Percentiles rank a stretch among this genome's conserved stretches.
phyloP scores from a whole-genome alignment of 2,888 invertebrate genomes.

The Kuschelorhynchus macadamiae region DNA sequence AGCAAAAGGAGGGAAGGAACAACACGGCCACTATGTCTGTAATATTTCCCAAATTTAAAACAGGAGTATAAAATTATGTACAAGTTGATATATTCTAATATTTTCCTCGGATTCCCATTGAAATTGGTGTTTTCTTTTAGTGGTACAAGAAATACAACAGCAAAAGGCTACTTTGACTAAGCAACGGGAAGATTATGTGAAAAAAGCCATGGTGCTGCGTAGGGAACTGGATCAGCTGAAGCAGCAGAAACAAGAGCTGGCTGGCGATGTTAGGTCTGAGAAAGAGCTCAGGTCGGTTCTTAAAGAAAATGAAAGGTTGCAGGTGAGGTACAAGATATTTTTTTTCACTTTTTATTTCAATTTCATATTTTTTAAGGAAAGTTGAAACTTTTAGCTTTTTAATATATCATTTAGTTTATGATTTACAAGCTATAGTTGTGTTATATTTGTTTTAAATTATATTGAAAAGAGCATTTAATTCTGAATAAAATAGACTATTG shows the following conservation, averaged over 20 bases:
- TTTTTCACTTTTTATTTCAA: too few species aligned
- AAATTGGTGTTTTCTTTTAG: conserved; percentile 65
- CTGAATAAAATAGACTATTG: too few species aligned
- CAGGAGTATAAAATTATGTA: conserved; percentile 46
- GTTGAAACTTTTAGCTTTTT: too few species aligned
- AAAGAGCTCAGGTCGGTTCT: conserved; percentile 82
- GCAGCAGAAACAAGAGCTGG: conserved; percentile 83
- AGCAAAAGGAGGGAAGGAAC: conserved; percentile 41
- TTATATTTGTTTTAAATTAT: too few species aligned
- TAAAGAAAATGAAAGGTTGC: conserved; percentile 86
- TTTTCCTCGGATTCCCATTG: conserved; percentile 15
- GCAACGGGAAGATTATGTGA: conserved; percentile 86
- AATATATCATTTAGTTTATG: too few species aligned
- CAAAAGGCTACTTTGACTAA: conserved; percentile 85
- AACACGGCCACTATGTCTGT: conserved; percentile 41
- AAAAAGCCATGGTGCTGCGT: conserved; percentile 80
- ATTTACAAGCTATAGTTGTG: too few species aligned
- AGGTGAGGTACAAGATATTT: conserved; percentile 73
- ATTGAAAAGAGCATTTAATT: too few species aligned
- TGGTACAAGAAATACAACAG: conserved; percentile 86
- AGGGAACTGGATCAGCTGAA: conserved; percentile 84
- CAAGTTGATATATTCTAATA: conserved; percentile 40
- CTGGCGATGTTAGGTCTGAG: conserved; percentile 76
- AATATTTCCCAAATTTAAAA: conserved; percentile 38
- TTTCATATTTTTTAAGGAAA: too few species aligned